Conservation (phyloP, 2,888 invertebrate species). For the Apodemia duryi region DNA sequence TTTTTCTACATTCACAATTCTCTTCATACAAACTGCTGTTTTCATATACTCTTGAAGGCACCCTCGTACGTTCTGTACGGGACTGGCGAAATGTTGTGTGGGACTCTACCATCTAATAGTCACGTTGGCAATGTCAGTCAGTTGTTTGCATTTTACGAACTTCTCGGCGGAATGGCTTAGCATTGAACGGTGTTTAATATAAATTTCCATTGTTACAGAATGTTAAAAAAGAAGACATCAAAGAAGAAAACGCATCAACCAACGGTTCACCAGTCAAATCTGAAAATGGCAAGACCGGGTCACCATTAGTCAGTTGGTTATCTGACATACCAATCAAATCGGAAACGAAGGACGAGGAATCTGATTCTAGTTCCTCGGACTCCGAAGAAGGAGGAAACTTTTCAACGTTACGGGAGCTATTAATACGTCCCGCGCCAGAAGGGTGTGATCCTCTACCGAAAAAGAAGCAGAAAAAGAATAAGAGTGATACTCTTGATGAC, state of each 20-base stretch:
- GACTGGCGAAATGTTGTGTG: too few species aligned
- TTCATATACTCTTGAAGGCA: too few species aligned
- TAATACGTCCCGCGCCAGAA: slow-evolving; percentile 82
- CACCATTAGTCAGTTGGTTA: slow-evolving; percentile 62
- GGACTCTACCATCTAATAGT: too few species aligned
- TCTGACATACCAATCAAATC: slow-evolving; percentile 57
- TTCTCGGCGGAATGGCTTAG: too few species aligned
- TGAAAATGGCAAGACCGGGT: slow-evolving; percentile 63
- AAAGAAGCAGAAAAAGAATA: too few species aligned
- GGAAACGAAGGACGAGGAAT: slow-evolving; percentile 63
- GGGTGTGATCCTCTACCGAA: too few species aligned
- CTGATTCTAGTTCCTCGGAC: slow-evolving; percentile 81
- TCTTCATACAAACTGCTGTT: too few species aligned
- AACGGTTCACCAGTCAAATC: slow-evolving; percentile 69
- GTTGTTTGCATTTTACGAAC: too few species aligned
- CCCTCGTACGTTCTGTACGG: too few species aligned
- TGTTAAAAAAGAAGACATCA: slow-evolving; percentile 70
- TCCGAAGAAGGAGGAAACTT: slow-evolving; percentile 86
- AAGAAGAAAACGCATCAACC: slow-evolving; percentile 67
- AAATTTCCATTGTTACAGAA: slow-evolving; percentile 46
- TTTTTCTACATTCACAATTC: too few species aligned
- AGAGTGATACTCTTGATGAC: slow-evolving; percentile 80
- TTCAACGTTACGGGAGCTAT: slow-evolving; percentile 88
- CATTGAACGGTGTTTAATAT: background rate
- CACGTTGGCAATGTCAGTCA: too few species aligned